A percentile compares a stretch with the other conserved stretches of the same genome.
Evolutionary conservation across 2,888 invertebrate genomes (phyloP).

Genomic region (Limenitis camilla): DNA sequence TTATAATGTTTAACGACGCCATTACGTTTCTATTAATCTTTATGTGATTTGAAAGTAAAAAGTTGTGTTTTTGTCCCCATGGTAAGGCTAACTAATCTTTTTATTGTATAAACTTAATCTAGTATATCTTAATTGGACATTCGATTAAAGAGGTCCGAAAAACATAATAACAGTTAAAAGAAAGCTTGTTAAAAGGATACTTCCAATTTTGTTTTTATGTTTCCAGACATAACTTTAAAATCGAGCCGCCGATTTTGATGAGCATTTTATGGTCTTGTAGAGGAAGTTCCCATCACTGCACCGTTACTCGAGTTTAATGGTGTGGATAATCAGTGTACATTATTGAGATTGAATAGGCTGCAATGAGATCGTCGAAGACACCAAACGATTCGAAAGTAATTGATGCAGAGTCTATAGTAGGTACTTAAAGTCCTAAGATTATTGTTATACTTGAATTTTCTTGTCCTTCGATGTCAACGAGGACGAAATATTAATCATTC

Average conservation of each 20-base stretch:
- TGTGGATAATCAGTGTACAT: constrained; percentile 11
- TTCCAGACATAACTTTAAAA: constrained; percentile 29
- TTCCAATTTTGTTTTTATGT: constrained; percentile 28
- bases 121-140: constrained; percentile 8
- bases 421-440: too few relatives aligned
- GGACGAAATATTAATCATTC: not conserved
- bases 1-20: not conserved
- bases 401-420: too few relatives aligned
- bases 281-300: constrained; percentile 22
- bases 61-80: not conserved
- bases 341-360: constrained; percentile 3
- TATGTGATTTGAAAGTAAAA: not conserved
- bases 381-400: not conserved
- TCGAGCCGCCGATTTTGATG: constrained; percentile 26
- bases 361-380: not conserved
- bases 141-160: not conserved
- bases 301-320: constrained; percentile 11
- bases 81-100: too few relatives aligned
- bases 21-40: not conserved
- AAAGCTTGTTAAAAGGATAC: constrained; percentile 22
- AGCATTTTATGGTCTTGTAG: constrained; percentile 25
- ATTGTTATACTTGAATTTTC: too few relatives aligned
- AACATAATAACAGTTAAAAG: constrained; percentile 1
- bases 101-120: constrained; percentile 21
- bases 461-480: too few relatives aligned